These are phyloP conservation scores for Hylaeus volcanicus DNA, from an alignment of 1,140 invertebrate genomes.

Conservation along the genomic window DNA sequence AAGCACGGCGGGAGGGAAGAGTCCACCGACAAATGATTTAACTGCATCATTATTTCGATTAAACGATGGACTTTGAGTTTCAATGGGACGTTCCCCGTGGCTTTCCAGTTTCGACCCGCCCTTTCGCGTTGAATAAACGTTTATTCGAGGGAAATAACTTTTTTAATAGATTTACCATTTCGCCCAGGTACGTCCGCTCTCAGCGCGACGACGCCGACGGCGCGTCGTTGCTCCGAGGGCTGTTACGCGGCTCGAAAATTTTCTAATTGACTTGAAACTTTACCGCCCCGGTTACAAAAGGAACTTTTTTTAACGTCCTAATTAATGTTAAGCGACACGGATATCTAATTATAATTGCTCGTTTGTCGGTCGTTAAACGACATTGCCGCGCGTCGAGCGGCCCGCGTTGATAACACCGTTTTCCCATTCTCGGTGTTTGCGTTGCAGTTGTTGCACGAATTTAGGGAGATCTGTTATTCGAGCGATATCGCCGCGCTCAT, in stretches of 20 bases:
- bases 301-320: constrained; percentile 26
- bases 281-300: background rate
- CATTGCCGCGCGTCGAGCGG: background rate
- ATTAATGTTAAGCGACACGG: constrained; percentile 33
- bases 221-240: background rate
- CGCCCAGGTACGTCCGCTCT: background rate
- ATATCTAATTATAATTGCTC: constrained; percentile 29
- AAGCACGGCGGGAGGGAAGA: background rate
- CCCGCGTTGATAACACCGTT: constrained; percentile 2
- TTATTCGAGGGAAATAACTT: constrained; percentile 48
- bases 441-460: background rate
- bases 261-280: constrained; percentile 31
- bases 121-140: constrained; percentile 25
- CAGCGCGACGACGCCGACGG: too few relatives aligned
- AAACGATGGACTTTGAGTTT: constrained; percentile 37
- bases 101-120: background rate
- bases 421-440: background rate
- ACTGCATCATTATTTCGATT: constrained; percentile 44
- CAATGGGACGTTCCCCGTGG: constrained; percentile 11
- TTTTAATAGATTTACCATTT: constrained; percentile 44
- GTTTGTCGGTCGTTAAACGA: background rate
- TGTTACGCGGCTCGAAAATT: constrained; percentile 18
- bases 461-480: background rate
- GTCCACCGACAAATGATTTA: constrained; percentile 14
- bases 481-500: background rate